Evolutionary conservation across 2,797 vertebrate genomes (phyloP), one percentile per base, ranked within the genome.

Genomic region (Pseudochromis fuscus): DNA sequence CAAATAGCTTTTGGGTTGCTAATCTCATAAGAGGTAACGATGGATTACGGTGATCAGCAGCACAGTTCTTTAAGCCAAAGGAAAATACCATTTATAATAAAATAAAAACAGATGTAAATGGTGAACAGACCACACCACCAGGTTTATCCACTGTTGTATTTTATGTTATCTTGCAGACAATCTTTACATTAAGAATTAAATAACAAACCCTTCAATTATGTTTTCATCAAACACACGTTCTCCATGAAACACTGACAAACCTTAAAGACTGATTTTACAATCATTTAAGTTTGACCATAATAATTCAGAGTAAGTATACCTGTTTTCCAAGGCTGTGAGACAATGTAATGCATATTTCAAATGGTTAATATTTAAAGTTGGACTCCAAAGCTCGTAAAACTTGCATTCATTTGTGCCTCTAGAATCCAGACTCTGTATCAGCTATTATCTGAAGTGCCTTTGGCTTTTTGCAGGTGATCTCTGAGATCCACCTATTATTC

Each of bases 331-430:
- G 52, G 52, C 12, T 53, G 13, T 59, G 12, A 44, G 50, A 45
- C 40, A 65, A 57, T 62, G 7, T 31, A 55, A 71, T 59, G 23
- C 45, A 70, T 58, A 48, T 65, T 77, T 55, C 10, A 62, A 11
- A 37, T 27, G 18, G 5, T 75, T 48, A 56, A 59, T 52, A 28
- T 48, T 65, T 30, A 23, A 24, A 31, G 3, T 62, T 45, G 25
- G 15, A 72, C 46, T 12, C 23, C 63, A 63, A 48, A 48, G 42
- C 57, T 49, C 64, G 13, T 60, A 45, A 66, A 75, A 67, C 13
- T 56, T 67, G 51, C 21, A 56, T 64, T 19, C 21, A 56, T 64
- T 19, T 30, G 52, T 55, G 21, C 19, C 40, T 58, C 3, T 3
- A 18, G 33, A 69, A 67, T 21, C 24, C n/a, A 13, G 40, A 57